These are phyloP conservation scores for Amphiduros pacificus DNA, from an alignment of 2,888 invertebrate species.

Conservation along the genomic window DNA sequence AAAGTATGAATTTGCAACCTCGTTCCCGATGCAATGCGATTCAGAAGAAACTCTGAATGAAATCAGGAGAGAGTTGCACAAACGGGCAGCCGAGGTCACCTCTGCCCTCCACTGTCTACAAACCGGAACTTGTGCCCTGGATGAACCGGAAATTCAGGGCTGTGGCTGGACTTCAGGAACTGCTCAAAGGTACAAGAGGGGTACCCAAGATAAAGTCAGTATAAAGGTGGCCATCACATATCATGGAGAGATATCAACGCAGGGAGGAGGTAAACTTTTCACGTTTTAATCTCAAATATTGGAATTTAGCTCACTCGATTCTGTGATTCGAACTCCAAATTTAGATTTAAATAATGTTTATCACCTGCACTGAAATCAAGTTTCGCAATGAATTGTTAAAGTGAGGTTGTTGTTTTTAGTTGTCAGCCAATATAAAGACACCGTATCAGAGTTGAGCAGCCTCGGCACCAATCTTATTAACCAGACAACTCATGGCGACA, in stretches of 20 bases:
- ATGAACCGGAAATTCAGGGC: slow-evolving; percentile 18
- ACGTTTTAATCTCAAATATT: too few relatives aligned
- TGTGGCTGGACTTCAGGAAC: too few relatives aligned
- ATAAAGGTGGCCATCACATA: slow-evolving; percentile 14
- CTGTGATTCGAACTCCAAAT: too few relatives aligned
- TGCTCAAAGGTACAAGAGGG: background rate
- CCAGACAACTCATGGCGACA: slow-evolving; percentile 4
- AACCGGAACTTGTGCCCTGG: slow-evolving; percentile 18
- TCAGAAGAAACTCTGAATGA: background rate
- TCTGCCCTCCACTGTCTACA: slow-evolving; percentile 13
- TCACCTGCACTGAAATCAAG: too few relatives aligned
- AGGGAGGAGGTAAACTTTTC: too few relatives aligned
- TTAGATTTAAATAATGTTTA: too few relatives aligned
- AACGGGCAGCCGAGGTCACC: slow-evolving; percentile 21
- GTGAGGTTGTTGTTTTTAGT: background rate
- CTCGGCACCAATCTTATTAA: slow-evolving; percentile 5
- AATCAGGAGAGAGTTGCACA: slow-evolving; percentile 9
- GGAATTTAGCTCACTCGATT: too few relatives aligned
- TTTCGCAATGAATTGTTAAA: too few relatives aligned
- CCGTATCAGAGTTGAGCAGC: background rate
- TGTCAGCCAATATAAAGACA: background rate
- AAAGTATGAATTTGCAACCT: slow-evolving; percentile 17
- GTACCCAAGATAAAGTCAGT: background rate
- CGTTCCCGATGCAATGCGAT: slow-evolving; percentile 4
- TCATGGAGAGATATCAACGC: too few relatives aligned